Evolutionary conservation across 2,888 invertebrate species (phyloP).

Genomic region (Drosophila recens): DNA sequence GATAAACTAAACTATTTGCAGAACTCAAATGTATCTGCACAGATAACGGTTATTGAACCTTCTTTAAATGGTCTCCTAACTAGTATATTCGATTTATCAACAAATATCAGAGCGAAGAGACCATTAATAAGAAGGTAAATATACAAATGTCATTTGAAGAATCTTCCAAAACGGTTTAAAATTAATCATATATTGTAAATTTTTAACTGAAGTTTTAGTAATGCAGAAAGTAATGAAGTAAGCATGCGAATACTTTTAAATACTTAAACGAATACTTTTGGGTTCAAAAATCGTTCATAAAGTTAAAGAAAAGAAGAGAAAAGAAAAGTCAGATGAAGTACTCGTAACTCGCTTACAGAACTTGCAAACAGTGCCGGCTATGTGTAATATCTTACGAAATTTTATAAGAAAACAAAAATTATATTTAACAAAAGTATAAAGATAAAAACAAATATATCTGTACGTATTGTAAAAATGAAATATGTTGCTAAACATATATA

Average conservation of each 20-base stretch:
- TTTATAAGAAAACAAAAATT: constrained; percentile 41
- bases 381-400: constrained; percentile 76
- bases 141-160: constrained; percentile 38
- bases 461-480: constrained; percentile 57
- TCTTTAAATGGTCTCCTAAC: constrained; percentile 20
- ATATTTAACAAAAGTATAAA: constrained; percentile 17
- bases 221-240: constrained; percentile 9
- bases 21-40: constrained; percentile 6
- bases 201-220: constrained; percentile 25
- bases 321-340: constrained; percentile 11
- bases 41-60: constrained; percentile 4
- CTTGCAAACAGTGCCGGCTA: constrained; percentile 74
- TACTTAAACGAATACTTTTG: constrained; percentile 16
- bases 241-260: constrained; percentile 21
- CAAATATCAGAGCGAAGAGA: constrained; percentile 4
- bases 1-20: constrained; percentile 25
- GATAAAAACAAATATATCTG: constrained; percentile 38
- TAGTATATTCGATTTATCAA: too few species aligned
- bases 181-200: constrained; percentile 32
- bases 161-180: constrained; percentile 52
- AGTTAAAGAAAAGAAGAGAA: not conserved
- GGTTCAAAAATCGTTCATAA: not conserved
- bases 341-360: constrained; percentile 33
- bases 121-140: constrained; percentile 12
- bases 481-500: constrained; percentile 42